Conservation (phyloP, 35 echinoderm and acorn worm species). For the Stichopus chloronotus region DNA sequence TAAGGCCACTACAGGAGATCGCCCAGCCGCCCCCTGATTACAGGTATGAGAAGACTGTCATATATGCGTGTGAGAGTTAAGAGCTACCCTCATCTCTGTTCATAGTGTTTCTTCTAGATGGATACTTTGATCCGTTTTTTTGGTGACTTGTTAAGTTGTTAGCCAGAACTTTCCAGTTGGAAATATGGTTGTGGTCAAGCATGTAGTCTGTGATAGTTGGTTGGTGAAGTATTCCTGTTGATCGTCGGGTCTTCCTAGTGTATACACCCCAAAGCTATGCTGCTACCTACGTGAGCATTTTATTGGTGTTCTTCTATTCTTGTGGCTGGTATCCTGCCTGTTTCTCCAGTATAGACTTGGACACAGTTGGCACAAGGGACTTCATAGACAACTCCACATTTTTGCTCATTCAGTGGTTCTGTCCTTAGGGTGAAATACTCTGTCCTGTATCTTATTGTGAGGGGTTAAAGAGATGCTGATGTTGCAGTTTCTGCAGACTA, state of each 20-base stretch:
- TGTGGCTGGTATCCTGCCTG: not conserved
- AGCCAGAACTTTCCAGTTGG: not conserved
- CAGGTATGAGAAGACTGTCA: not conserved
- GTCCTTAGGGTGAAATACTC: not conserved
- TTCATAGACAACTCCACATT: conserved; percentile 1
- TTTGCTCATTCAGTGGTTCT: not conserved
- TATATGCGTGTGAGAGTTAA: not conserved
- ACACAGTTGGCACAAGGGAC: conserved; percentile 5
- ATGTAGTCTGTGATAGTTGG: no score
- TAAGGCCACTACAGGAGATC: not conserved
- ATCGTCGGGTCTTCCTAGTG: no score
- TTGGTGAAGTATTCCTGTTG: no score
- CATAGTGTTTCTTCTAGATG: not conserved
- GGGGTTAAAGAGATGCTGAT: not conserved
- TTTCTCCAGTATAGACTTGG: not conserved
- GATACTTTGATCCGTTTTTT: no score
- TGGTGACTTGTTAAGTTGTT: not conserved
- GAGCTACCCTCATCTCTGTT: not conserved
- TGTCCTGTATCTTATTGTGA: conserved; percentile 11
- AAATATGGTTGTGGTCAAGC: not conserved
- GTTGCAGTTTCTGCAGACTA: not conserved
- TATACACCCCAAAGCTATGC: not conserved
- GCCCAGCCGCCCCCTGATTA: not conserved
- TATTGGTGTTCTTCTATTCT: not conserved
- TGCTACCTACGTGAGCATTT: not conserved